Evolutionary conservation across 2,113 vertebrate species (phyloP).

Genomic region (Atlantisia rogersi): DNA sequence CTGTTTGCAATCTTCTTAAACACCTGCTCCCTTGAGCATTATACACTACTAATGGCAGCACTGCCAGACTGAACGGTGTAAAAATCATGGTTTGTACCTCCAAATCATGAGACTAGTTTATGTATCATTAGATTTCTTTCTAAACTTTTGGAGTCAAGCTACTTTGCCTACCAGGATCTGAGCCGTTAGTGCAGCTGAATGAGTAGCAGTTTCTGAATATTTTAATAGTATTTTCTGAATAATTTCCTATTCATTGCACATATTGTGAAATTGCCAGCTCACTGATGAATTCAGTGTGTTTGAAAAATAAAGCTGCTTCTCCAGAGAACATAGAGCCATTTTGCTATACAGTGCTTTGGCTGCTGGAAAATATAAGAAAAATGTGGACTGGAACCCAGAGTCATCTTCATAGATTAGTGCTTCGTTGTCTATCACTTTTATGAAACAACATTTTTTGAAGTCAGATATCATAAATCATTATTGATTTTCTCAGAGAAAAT

Average conservation of each 20-base stretch:
- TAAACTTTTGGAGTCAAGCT: constrained; percentile 9
- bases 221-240: constrained; percentile 15
- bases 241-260: background rate
- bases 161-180: background rate
- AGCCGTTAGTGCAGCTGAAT: background rate
- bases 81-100: background rate
- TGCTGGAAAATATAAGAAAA: constrained; percentile 14
- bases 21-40: background rate
- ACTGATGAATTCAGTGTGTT: background rate
- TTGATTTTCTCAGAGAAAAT: constrained; percentile 53
- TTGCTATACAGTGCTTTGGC: background rate
- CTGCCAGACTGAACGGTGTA: background rate
- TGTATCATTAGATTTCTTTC: background rate
- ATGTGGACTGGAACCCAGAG: background rate
- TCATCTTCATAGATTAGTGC: background rate
- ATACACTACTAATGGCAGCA: background rate
- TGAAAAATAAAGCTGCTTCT: constrained; percentile 22
- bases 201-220: constrained; percentile 33
- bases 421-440: constrained; percentile 42
- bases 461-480: constrained; percentile 48
- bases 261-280: background rate
- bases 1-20: background rate
- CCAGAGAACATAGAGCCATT: background rate
- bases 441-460: constrained; percentile 49
- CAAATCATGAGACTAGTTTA: constrained; percentile 6